These are phyloP conservation scores for Cataglyphis cursor DNA, from an alignment of 2,888 invertebrate genomes.

Conservation along the genomic window DNA sequence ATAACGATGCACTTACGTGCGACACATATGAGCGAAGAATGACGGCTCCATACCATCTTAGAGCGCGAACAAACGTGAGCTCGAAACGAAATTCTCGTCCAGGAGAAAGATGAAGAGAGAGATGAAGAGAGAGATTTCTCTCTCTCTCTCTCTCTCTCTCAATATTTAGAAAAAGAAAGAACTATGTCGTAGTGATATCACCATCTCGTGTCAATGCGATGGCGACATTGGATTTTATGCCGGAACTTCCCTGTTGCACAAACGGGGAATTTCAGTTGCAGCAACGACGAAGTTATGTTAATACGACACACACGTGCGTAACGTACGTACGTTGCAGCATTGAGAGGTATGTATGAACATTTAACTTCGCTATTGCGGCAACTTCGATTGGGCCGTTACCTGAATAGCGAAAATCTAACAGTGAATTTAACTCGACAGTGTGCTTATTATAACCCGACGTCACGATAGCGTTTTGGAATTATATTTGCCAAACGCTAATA, in stretches of 20 bases:
- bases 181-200: not conserved
- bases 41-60: constrained; percentile 38
- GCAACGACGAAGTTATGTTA: constrained; percentile 36
- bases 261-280: constrained; percentile 34
- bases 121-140: not conserved
- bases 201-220: not conserved
- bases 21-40: constrained; percentile 26
- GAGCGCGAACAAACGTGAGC: constrained; percentile 33
- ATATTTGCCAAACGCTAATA: constrained; percentile 13
- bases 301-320: not conserved
- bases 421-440: constrained; percentile 24
- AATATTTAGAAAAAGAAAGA: not conserved
- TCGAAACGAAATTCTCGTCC: constrained; percentile 26
- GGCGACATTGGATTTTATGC: not conserved
- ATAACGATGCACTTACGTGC: constrained; percentile 39
- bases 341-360: constrained; percentile 25
- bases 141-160: not conserved
- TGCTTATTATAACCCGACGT: constrained; percentile 7
- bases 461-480: constrained; percentile 5
- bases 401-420: constrained; percentile 40
- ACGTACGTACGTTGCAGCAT: constrained; percentile 21
- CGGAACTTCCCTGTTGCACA: constrained; percentile 26
- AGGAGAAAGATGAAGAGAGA: not conserved
- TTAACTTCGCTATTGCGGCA: constrained; percentile 40
- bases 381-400: constrained; percentile 29